phyloP scores from a whole-genome alignment of 2,888 invertebrate genomes.

The Ennomos quercinarius region DNA sequence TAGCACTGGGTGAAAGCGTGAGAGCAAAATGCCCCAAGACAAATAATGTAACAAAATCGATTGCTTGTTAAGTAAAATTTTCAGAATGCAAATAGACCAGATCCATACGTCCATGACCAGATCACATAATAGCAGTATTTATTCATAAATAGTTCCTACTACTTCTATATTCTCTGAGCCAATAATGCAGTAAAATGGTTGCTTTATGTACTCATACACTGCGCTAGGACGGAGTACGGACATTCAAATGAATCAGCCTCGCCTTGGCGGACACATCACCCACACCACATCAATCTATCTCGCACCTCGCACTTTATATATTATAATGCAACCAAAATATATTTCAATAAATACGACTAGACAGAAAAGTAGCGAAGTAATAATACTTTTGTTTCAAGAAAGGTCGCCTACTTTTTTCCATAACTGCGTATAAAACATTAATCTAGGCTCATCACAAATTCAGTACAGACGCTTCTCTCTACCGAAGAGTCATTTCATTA shows the following conservation, averaged over 20 bases:
- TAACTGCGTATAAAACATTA: not conserved
- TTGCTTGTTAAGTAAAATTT: too few species aligned
- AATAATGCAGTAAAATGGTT: not conserved
- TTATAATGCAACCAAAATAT: not conserved
- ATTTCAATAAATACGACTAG: too few species aligned
- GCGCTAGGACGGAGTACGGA: slow-evolving; percentile 29
- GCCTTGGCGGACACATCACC: slow-evolving; percentile 55
- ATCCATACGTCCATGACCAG: too few species aligned
- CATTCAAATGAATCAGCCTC: slow-evolving; percentile 58
- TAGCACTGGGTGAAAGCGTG: too few species aligned
- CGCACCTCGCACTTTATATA: slow-evolving; percentile 29
- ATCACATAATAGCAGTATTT: too few species aligned
- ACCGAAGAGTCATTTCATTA: slow-evolving; percentile 17
- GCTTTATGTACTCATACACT: slow-evolving; percentile 12
- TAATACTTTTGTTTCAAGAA: too few species aligned
- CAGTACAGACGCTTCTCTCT: slow-evolving; percentile 11
- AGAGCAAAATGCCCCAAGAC: too few species aligned
- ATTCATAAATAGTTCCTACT: too few species aligned
- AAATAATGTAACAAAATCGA: too few species aligned
- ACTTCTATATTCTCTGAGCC: too few species aligned
- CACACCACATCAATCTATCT: slow-evolving; percentile 43
- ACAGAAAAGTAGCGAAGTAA: too few species aligned
- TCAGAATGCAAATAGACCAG: not conserved
- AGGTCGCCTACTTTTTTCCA: not conserved
- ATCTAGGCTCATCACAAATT: slow-evolving; percentile 6